Conservation (phyloP, 2,797 vertebrate genomes). For the Bucorvus abyssinicus region DNA sequence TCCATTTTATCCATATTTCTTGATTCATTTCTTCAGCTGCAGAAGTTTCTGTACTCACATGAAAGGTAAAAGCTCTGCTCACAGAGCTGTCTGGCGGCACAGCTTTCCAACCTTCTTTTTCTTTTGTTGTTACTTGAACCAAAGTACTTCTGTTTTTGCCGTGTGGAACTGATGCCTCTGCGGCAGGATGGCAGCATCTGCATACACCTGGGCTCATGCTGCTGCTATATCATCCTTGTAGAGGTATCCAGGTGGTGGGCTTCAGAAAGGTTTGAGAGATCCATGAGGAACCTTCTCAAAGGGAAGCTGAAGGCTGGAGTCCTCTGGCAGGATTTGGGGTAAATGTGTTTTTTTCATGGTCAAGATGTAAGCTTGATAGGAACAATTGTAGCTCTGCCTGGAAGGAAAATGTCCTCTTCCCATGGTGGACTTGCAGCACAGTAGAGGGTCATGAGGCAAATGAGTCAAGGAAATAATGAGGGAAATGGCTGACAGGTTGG, state of each 20-base stretch:
- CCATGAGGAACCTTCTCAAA: background rate
- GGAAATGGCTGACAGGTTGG: background rate
- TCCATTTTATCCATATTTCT: background rate
- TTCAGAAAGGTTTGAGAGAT: background rate
- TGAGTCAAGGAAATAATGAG: background rate
- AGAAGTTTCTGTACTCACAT: background rate
- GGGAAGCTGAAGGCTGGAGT: background rate
- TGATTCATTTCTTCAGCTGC: background rate
- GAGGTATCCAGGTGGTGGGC: background rate
- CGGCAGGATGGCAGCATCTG: background rate
- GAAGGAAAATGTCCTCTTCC: background rate
- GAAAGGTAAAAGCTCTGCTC: background rate
- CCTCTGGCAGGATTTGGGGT: background rate
- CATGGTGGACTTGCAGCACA: background rate
- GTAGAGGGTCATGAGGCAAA: background rate
- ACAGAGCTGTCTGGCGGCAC: background rate
- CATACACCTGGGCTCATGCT: fast-evolving
- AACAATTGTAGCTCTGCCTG: background rate
- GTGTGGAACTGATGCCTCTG: background rate
- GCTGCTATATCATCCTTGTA: background rate
- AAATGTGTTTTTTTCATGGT: background rate
- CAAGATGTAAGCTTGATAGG: background rate
- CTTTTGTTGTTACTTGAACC: background rate
- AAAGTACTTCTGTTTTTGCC: background rate
- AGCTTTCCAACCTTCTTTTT: background rate